Evolutionary conservation across 2,888 invertebrate species (phyloP), one percentile per base, ranked within the genome.

Genomic region (Physocephala rufipes): DNA sequence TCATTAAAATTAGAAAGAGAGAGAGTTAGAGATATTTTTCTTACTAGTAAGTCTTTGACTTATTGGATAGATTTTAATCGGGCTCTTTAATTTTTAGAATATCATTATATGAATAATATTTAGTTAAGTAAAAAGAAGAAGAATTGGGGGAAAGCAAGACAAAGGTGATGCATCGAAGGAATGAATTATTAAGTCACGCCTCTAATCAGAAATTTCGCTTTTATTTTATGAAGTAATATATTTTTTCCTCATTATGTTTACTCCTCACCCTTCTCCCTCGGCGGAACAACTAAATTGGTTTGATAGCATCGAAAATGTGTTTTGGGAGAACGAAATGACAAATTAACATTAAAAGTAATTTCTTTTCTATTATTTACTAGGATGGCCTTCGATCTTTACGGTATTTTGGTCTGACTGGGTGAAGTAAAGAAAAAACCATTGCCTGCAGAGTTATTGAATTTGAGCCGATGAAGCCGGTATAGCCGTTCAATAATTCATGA

Each of bases 151-250:
- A 15, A 13, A 65, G 77, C 75, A 19, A n/a, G 49, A 49, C 12
- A 12, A 12, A n/a, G 49, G 19, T 19, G 49, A 49, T 4, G 12
- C 19, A 49, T 76, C 72, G 61, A n/a, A 21, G 53, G 53, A n/a
- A 21, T 19, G 53, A 12, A 43, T 76, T 76, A 80, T 79, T 79
- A 79, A 78, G 79, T 80, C 82, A 81, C 82, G 81, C 82, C 82
- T 81, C 79, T 81, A 78, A 79, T 80, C 80, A 79, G 80, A 80
- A 79, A 79, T 81, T 80, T 73, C 74, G 75, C 74, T 73, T 73
- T 64, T 76, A 24, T 61, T 30, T 24, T 15, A 26, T 30, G 3
- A 36, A 36, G 15, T 24, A 26, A 45, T 16, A 5, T 16, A 49
- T 49, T 19, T 49, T 28, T 43, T 43, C 24, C 43, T 1, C 30